A percentile compares a stretch with the other conserved stretches of the same genome.
Evolutionary conservation across 2,888 invertebrate species (phyloP).

Genomic region (Eretmocerus hayati): DNA sequence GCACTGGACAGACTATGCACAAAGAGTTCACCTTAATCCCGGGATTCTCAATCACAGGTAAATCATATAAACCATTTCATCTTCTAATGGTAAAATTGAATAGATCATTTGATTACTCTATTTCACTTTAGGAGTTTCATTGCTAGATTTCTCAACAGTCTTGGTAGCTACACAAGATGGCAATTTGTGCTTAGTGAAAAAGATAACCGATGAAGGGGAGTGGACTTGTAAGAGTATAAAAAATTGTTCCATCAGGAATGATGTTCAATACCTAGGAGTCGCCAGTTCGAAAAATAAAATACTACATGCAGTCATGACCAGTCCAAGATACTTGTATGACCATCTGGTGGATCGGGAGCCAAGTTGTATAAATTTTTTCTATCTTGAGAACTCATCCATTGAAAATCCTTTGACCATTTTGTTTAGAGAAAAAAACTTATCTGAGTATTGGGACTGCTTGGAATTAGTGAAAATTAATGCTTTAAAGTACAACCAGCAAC

Average conservation of each 20-base stretch:
- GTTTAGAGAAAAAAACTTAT: conserved; percentile 22
- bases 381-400: conserved; percentile 24
- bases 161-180: conserved; percentile 34
- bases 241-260: conserved; percentile 25
- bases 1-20: conserved; percentile 25
- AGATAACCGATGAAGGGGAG: conserved; percentile 22
- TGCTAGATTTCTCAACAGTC: conserved; percentile 23
- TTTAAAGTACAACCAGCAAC: conserved; percentile 5
- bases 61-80: neutral
- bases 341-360: conserved; percentile 41
- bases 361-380: conserved; percentile 33
- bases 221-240: conserved; percentile 23
- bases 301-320: conserved; percentile 33
- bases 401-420: conserved; percentile 29
- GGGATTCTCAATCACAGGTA: conserved; percentile 39
- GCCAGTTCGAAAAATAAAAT: conserved; percentile 31
- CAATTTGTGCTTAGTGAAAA: conserved; percentile 18
- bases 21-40: conserved; percentile 26
- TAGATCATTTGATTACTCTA: neutral
- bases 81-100: neutral
- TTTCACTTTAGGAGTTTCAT: conserved; percentile 29
- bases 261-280: conserved; percentile 37
- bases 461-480: conserved; percentile 35
- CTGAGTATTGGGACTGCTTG: conserved; percentile 41
- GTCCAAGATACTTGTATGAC: conserved; percentile 39